Evolutionary conservation across 1,140 invertebrate species (phyloP), one percentile per base, ranked within the genome.

Genomic region (Drosophila miranda): DNA sequence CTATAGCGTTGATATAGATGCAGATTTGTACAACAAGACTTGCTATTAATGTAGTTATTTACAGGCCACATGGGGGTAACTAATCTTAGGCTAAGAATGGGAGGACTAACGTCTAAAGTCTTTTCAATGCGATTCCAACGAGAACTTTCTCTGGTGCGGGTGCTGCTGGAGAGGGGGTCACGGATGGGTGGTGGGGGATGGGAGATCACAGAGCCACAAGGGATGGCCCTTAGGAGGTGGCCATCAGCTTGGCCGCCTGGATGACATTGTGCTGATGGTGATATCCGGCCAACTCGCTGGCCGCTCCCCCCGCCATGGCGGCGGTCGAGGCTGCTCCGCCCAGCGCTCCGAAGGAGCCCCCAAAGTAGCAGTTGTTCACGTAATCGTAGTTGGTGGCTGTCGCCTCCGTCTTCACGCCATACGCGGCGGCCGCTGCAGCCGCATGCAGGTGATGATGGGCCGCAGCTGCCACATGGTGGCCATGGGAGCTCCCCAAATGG

Each of bases 251-350:
- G 16, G 95, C 95, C 44, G 95, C 94, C 44, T 95, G 94, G 14
- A 95, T 95, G 41, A 96, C 95, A 91, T 95, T 95, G 80, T 95
- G 95, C 87, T 96, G 95, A 90, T 96, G 95, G 90, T 95, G 94
- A 90, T 95, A 96, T 1, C 93, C 93, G 55, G 93, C 93, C 72
- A 92, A 88, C 58, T 93, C 93, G 51, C 23, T 26, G 23, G 23
- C 23, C 23, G 92, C 89, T 51, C 91, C 88, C 7, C 81, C 78
- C 0, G 82, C 74, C 82, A 77, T 92, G 78, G 56, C 80, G 71
- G 56, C 78, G 68, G 68, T 67, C 51, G 57, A 78, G 50, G 55
- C 82, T 50, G 57, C 80, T 45, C 81, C 78, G 8, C 75, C 66
- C 14, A 80, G 14, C 0, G 82, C 80, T 9, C 86, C 83, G 60